Evolutionary conservation across 1,140 invertebrate genomes (phyloP).

Genomic region (Diorhabda sublineata): DNA sequence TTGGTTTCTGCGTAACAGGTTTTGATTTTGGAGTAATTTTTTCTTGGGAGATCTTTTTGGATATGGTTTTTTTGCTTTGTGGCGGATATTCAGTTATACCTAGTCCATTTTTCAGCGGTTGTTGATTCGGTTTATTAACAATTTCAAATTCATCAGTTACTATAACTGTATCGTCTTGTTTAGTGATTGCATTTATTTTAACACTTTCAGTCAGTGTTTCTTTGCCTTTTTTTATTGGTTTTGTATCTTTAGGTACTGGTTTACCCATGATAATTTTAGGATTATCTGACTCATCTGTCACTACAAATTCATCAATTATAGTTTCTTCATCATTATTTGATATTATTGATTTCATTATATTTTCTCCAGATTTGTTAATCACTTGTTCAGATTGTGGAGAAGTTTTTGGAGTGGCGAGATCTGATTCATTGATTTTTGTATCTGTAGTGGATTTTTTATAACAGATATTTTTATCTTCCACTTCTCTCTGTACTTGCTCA

Average conservation of each 20-base stretch:
- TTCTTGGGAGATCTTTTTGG: not conserved
- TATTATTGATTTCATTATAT: not conserved
- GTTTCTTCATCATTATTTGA: not conserved
- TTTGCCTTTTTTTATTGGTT: not conserved
- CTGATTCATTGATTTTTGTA: too few species aligned
- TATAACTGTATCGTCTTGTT: not conserved
- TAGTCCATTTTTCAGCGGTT: not conserved
- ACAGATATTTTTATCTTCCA: too few species aligned
- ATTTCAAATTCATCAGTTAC: not conserved
- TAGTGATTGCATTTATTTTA: not conserved
- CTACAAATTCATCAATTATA: not conserved
- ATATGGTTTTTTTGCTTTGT: not conserved
- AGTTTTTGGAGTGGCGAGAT: too few species aligned
- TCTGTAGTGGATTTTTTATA: too few species aligned
- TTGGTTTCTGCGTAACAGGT: not conserved
- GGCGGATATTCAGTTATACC: not conserved
- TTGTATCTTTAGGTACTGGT: not conserved
- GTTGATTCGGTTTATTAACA: constrained; percentile 2
- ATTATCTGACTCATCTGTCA: not conserved
- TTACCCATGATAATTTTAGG: not conserved
- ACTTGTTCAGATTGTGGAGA: too few species aligned
- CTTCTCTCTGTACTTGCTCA: too few species aligned
- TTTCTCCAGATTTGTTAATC: too few species aligned
- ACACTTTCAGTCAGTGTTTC: not conserved
- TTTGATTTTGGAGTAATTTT: not conserved